Evolutionary conservation across 2,888 invertebrate genomes (phyloP), one percentile per base, ranked within the genome.

Genomic region (Microchrysa polita): DNA sequence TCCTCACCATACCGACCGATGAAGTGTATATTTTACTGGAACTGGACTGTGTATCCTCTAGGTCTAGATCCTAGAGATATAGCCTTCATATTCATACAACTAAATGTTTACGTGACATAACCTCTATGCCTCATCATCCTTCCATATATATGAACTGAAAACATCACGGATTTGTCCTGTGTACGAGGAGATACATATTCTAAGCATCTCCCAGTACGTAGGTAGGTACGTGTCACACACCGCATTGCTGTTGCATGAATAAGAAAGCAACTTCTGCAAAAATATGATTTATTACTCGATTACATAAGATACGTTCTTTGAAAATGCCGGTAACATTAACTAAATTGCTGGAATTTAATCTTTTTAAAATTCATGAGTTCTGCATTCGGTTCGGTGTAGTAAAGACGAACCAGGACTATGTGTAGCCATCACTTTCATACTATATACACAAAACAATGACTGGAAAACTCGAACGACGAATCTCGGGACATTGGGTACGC

Each of bases 251-350:
- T 4, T 20, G 57, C 34, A 27, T 16, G 67, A 48, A 55, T 23
- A 48, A 20, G 60, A 40, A 48, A 34, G 4, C 52, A 53, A 34
- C n/a, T 5, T 67, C 34, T 67, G 69, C 73, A 73, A 73, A n/a
- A 73, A 69, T 75, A 75, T 75, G 74, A 75, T 75, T 75, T 75
- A 75, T 75, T 75, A 75, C 74, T 75, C 69, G 74, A 73, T 75
- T 75, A 75, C 73, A 69, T 75, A 75, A 75, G 74, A 75, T 73
- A 34, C 27, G 2, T n/a, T 48, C n/a, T n/a, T n/a, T n/a, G n/a
- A 73, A 42, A 60, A 73, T 72, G 65, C 22, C 53, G 61, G 61
- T 34, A 75, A 75, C 74, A 75, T 75, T 75, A 75, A 73, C 74
- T 60, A 75, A 75, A 75, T 75, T 75, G 74, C 74, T 75, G 23